Evolutionary conservation across 2,113 vertebrate species (phyloP), one percentile per base, ranked within the genome.

Genomic region (Ochotona princeps): DNA sequence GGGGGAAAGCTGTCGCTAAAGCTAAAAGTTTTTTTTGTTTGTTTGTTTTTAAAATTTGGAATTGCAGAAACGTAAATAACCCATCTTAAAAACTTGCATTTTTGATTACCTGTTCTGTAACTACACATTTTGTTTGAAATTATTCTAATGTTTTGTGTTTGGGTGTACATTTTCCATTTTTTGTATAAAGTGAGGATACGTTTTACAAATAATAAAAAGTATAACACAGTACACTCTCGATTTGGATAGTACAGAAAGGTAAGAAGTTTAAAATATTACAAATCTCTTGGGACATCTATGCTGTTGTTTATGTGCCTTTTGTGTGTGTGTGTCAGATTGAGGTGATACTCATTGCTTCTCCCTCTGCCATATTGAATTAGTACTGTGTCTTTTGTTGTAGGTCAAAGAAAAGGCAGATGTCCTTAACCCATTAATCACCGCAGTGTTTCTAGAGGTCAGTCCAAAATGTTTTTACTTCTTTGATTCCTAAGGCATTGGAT

Each of bases 391-490:
- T 95, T 94, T 80, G 93, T 97, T 98, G 35, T 98, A 99, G 99
- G 97, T 98, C n/a, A 98, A 98, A 89, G 99, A 99, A 97, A 99
- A 99, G 95, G 98, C 98, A 92, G 99, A 99, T 2, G 96, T 99
- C 76, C 98, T 99, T 92, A 99, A 99, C 97, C 99, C 99, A 18
- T 98, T 99, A 95, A 99, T 99, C 94, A 99, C 99, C 2, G 99
- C 99, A 92, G 98, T 99, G 83, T 99, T 99, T 97, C 97, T 99
- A 85, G 99, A 99, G 99, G 99, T 99, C 93, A 97, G 99, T 99
- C 93, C 87, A 88, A 47, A 73, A 94, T 79, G 8, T 51, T 91
- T 95, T 83, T 88, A 76, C 90, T 51, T 26, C 88, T 96, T 87
- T 93, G 93, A 92, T 70, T 87, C 73, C 28, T 47, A 73, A 74